Evolutionary conservation across 2,113 vertebrate species (phyloP).

Genomic region (Nothocercus julius): DNA sequence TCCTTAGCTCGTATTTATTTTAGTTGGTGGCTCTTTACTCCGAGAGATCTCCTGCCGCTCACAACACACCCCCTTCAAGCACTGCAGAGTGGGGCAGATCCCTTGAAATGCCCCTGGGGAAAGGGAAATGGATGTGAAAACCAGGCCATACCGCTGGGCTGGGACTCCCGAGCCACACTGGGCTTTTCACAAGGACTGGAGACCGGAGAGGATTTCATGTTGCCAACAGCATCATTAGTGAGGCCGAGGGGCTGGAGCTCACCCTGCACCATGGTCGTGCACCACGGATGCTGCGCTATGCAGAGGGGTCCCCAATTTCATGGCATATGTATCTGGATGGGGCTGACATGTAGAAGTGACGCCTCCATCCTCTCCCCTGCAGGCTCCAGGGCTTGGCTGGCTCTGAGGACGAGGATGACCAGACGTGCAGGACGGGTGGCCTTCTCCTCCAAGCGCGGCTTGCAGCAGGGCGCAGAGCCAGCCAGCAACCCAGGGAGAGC

Average conservation of each 20-base stretch:
- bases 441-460: background rate
- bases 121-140: background rate
- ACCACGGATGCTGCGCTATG: too few species aligned
- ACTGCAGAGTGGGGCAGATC: background rate
- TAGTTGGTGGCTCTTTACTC: background rate
- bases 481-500: background rate
- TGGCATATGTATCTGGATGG: background rate
- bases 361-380: background rate
- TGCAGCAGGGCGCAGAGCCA: background rate
- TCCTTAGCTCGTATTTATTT: background rate
- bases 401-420: background rate
- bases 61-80: background rate
- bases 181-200: rapidly evolving
- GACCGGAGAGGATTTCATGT: background rate
- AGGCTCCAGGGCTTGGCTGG: background rate
- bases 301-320: background rate
- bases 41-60: background rate
- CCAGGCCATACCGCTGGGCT: background rate
- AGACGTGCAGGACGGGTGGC: rapidly evolving
- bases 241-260: background rate
- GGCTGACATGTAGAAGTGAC: background rate
- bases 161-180: too few species aligned
- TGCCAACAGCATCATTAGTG: background rate
- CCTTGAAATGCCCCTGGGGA: background rate
- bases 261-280: too few species aligned